A percentile compares a stretch with the other conserved stretches of the same genome.
Conservation (phyloP, 2,888 invertebrate species). For the Orthonevra nobilis region DNA sequence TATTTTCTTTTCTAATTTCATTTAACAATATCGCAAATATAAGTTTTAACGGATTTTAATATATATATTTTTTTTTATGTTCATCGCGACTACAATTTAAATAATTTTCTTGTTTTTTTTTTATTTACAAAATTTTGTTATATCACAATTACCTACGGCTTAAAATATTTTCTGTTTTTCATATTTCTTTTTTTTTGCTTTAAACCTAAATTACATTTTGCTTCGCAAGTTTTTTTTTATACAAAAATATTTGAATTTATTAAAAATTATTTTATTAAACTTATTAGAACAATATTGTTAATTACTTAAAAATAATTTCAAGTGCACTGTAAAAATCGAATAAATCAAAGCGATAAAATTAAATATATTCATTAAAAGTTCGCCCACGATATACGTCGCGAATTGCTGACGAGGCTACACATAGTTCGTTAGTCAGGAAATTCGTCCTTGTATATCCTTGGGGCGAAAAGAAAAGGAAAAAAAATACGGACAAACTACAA, state of each 20-base stretch:
- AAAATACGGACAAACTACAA: too few species aligned
- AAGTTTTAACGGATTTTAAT: neutral
- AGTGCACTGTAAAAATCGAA: neutral
- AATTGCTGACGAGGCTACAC: too few species aligned
- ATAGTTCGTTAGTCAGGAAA: too few species aligned
- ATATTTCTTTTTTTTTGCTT: slow-evolving; percentile 9
- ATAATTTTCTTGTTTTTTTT: slow-evolving; percentile 2
- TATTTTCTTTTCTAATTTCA: neutral
- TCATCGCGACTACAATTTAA: too few species aligned
- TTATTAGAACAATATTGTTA: too few species aligned
- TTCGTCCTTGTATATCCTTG: too few species aligned
- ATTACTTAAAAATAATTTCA: too few species aligned
- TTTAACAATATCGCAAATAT: slow-evolving; percentile 2
- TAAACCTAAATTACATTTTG: slow-evolving; percentile 40
- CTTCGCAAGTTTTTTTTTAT: slow-evolving; percentile 34
- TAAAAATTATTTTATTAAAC: neutral
- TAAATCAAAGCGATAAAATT: neutral
- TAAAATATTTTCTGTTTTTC: slow-evolving; percentile 20
- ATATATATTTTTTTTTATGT: slow-evolving; percentile 17
- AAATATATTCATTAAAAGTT: neutral
- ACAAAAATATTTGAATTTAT: slow-evolving; percentile 30
- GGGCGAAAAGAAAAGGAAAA: neutral
- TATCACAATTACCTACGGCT: slow-evolving; percentile 65
- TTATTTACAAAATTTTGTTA: slow-evolving; percentile 62
- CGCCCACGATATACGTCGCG: neutral